Conservation (phyloP, 2,888 invertebrate genomes). For the Mythimna vitellina region DNA sequence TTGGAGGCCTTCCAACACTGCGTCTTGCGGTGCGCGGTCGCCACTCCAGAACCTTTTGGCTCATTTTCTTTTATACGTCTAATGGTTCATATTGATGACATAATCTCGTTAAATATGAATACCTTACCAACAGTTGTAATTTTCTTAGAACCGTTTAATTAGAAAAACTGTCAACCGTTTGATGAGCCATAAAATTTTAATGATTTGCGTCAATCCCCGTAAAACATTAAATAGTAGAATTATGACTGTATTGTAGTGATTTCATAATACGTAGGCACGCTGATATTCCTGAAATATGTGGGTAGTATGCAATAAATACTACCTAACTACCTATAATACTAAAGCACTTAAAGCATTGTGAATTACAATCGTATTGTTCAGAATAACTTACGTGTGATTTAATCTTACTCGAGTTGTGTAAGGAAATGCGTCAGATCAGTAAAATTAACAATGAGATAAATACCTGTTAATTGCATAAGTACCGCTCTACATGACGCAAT, state of each 20-base stretch:
- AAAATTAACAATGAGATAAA: conserved; percentile 12
- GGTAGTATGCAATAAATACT: background rate
- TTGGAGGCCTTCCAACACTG: too few species aligned
- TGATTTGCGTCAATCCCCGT: conserved; percentile 37
- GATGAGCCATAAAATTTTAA: conserved; percentile 10
- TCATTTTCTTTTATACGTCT: too few species aligned
- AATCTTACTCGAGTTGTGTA: conserved; percentile 6
- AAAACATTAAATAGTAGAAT: conserved; percentile 2
- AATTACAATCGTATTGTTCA: conserved; percentile 11
- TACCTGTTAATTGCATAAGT: background rate
- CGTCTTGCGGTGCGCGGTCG: too few species aligned
- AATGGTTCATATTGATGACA: background rate
- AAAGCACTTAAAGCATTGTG: background rate
- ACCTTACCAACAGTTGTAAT: background rate
- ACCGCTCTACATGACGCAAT: background rate
- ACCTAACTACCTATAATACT: background rate
- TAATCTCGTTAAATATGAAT: background rate
- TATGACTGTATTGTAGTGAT: conserved; percentile 1
- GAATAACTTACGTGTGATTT: background rate
- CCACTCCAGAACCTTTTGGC: too few species aligned
- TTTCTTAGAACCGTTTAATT: background rate
- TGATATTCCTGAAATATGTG: background rate
- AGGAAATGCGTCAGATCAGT: conserved; percentile 23
- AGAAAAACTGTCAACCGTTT: conserved; percentile 11
- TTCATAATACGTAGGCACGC: conserved; percentile 11